A percentile compares a stretch with the other conserved stretches of the same genome.
Evolutionary conservation across 2,113 vertebrate genomes (phyloP).

Genomic region (Microcebus tavaratra): DNA sequence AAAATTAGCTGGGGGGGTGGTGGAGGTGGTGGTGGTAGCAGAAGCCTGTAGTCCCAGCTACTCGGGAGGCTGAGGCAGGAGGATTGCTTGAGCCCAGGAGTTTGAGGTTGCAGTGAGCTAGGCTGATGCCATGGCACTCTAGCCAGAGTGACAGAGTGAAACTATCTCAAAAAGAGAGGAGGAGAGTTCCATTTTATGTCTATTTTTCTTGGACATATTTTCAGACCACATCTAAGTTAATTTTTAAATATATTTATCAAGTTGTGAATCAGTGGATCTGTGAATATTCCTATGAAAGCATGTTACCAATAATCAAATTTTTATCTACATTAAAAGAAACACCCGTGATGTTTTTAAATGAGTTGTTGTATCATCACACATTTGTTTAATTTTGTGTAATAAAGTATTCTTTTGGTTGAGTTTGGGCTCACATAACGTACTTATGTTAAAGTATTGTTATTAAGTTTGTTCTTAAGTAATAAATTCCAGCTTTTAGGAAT

Average conservation of each 20-base stretch:
- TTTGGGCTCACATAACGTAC: neutral
- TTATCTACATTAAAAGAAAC: neutral
- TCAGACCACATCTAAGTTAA: neutral
- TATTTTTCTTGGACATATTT: neutral
- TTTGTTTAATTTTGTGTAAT: conserved; percentile 15
- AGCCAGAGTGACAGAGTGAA: too few species aligned
- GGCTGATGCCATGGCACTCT: too few species aligned
- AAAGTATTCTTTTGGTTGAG: neutral
- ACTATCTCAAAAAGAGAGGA: too few species aligned
- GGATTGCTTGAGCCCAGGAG: too few species aligned
- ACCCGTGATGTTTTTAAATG: neutral
- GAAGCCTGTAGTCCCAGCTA: too few species aligned
- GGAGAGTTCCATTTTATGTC: neutral
- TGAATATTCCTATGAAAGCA: neutral
- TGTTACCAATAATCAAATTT: conserved; percentile 6
- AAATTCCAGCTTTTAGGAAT: neutral
- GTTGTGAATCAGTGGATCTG: neutral
- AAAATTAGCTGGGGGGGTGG: too few species aligned
- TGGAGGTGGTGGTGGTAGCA: too few species aligned
- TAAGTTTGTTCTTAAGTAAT: conserved; percentile 4
- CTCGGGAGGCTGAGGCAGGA: too few species aligned
- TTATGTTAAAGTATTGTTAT: conserved; percentile 10
- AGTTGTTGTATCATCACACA: neutral
- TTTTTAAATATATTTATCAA: conserved; percentile 25
- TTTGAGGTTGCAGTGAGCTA: too few species aligned